Conservation (phyloP, 2,888 invertebrate genomes). For the Thumatha senex region DNA sequence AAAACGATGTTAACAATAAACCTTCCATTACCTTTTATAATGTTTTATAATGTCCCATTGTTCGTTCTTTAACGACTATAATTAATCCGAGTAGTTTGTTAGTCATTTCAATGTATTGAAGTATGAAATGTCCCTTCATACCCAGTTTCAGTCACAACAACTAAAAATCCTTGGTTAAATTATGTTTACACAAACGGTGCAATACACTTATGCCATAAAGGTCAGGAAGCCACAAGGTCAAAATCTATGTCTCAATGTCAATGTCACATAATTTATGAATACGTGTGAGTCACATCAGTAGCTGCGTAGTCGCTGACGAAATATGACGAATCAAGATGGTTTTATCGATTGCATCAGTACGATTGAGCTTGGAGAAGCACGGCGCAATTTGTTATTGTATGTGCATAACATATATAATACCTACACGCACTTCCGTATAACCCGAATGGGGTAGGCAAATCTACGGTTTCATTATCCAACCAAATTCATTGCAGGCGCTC, state of each 20-base stretch:
- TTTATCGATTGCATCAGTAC: conserved; percentile 35
- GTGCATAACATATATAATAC: not conserved
- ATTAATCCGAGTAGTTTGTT: too few relatives aligned
- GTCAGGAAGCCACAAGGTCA: too few relatives aligned
- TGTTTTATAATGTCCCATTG: too few relatives aligned
- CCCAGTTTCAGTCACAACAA: too few relatives aligned
- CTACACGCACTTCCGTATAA: not conserved
- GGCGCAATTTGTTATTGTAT: not conserved
- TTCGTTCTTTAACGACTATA: too few relatives aligned
- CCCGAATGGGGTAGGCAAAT: not conserved
- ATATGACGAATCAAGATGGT: conserved; percentile 21
- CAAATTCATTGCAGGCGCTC: too few relatives aligned
- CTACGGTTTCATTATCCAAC: too few relatives aligned
- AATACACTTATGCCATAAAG: conserved; percentile 10
- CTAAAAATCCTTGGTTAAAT: not conserved
- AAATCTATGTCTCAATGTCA: conserved; percentile 6
- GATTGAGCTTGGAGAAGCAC: conserved; percentile 8
- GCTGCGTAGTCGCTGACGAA: conserved; percentile 9
- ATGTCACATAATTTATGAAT: conserved; percentile 18
- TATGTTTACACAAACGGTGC: conserved; percentile 1
- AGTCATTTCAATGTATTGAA: too few relatives aligned
- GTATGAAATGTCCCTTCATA: too few relatives aligned
- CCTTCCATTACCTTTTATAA: too few relatives aligned
- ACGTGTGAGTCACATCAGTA: conserved; percentile 23
- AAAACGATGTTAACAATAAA: too few relatives aligned